Conservation (phyloP, 2,888 invertebrate genomes). For the Stenurella melanura region DNA sequence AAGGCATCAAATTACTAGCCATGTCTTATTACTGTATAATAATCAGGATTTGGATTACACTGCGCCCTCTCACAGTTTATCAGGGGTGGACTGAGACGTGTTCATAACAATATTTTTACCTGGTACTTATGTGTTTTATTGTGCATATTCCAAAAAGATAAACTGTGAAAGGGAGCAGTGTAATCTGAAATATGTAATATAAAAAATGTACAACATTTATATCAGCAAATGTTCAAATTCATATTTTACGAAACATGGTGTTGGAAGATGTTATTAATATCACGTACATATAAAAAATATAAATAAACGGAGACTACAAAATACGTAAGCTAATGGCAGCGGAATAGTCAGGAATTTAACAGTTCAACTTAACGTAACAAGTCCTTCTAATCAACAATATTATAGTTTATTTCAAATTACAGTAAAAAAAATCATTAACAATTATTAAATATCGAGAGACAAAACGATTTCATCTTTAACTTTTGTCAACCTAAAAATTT, state of each 20-base stretch:
- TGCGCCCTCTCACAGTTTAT: no score
- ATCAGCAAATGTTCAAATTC: background rate
- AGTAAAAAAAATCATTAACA: constrained; percentile 5
- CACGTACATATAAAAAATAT: constrained; percentile 2
- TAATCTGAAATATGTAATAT: no score
- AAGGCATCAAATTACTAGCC: constrained; percentile 4
- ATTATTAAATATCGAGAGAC: background rate
- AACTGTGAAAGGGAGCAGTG: no score
- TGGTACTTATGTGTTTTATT: no score
- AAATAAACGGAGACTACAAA: constrained; percentile 25
- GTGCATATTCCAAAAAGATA: no score
- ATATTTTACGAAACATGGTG: no score
- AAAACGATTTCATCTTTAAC: background rate
- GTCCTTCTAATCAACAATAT: background rate
- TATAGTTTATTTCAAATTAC: background rate
- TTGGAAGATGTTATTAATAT: background rate
- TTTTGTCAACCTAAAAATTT: background rate
- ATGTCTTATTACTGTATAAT: background rate
- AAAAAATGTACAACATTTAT: background rate
- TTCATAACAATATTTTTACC: no score
- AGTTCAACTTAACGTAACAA: background rate
- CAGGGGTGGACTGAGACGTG: no score
- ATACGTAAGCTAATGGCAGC: constrained; percentile 32
- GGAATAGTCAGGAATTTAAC: constrained; percentile 17
- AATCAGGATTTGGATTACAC: no score